Base-by-base conservation (phyloP, 2,797 vertebrate species). In the Pteropus rufus region DNA sequence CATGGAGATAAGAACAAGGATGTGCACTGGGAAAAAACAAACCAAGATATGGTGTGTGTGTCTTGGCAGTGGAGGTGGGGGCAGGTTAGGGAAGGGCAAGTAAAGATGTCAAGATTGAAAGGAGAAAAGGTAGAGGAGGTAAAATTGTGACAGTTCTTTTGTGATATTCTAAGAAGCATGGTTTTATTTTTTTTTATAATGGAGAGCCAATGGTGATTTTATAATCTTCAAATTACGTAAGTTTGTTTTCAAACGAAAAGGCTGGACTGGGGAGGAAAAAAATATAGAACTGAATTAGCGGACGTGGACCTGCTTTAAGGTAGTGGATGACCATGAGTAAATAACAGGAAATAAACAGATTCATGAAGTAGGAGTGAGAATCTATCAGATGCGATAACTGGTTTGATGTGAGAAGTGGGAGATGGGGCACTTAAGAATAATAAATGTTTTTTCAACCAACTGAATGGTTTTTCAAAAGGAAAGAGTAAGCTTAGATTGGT, bases 211-310 rank as follows among this genome's bases (percentile, higher is more conserved):
- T 1, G 11, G 31, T 62, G 73, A 87, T 56, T 82, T 84, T 58
- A 64, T 26, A 80, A 81, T 67, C 34, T 89, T 5, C 72, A 81
- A 54, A 34, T 58, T 83, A 62, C 4, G 52, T 7, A 46, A 77
- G 5, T 6, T 82, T 84, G 16, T 81, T 82, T 97, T 93, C 75
- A 70, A 94, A 87, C 1, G 41, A 65, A 60, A 80, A 90, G 54
- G 29, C 11, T 58, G 15, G 16, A 41, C 31, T 46, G 26, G 10
- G 31, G 54, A 77, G 9, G 49, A 6, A 39, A 46, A 52, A n/a
- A 9, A 3, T 41, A 18, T 5, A 69, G 36, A 83, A 26, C 14
- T 41, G 54, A 64, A 52, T 16, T 36, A 54, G 77, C 24, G 52
- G 36, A 15, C 10, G 6, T 7, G 10, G 23, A 34, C 19, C 36